Conservation (phyloP, 2,888 invertebrate genomes). For the Eulithis testata region DNA sequence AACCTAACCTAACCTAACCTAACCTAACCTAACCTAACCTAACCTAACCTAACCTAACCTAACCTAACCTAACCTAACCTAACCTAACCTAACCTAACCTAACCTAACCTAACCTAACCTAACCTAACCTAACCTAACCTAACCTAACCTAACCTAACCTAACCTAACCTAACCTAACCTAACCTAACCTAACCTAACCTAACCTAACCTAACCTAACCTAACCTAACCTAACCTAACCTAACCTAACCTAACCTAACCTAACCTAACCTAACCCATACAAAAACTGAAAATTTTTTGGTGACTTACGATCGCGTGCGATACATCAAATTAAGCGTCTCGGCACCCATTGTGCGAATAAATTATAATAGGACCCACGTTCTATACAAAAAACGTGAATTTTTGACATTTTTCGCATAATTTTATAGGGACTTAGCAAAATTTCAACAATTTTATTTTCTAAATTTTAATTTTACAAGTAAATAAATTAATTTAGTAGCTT, state of each 20-base stretch:
- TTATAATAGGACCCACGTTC: too few species aligned
- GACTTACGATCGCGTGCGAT: too few species aligned
- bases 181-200: conserved; percentile 43
- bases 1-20: too few species aligned
- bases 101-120: conserved; percentile 38
- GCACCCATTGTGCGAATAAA: too few species aligned
- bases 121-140: conserved; percentile 38
- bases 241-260: conserved; percentile 14
- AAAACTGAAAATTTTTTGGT: too few species aligned
- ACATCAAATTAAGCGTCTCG: too few species aligned
- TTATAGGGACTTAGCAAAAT: too few species aligned
- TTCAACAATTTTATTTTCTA: too few species aligned
- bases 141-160: conserved; percentile 40
- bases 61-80: conserved; percentile 41
- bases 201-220: conserved; percentile 45
- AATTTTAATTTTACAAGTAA: too few species aligned
- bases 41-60: conserved; percentile 46
- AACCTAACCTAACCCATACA: not conserved
- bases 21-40: conserved; percentile 41
- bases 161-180: conserved; percentile 44
- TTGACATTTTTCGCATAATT: too few species aligned
- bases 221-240: conserved; percentile 36
- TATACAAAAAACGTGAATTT: too few species aligned
- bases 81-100: conserved; percentile 37
- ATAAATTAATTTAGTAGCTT: too few species aligned